These are phyloP conservation scores for Enteromius viviparus DNA, from an alignment of 2,797 vertebrate genomes.

Conservation along the genomic window DNA sequence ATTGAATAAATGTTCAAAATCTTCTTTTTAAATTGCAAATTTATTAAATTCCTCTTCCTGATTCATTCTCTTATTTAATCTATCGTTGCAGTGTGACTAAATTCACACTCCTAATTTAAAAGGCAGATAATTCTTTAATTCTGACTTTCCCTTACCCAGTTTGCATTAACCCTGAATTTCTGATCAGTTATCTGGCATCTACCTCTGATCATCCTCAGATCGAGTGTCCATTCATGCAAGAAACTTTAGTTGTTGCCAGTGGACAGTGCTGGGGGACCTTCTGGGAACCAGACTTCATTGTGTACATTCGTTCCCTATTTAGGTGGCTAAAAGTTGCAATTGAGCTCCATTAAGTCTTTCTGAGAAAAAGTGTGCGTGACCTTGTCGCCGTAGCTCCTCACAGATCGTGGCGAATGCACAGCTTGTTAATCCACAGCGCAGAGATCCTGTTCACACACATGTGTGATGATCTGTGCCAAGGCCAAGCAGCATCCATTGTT, in stretches of 20 bases:
- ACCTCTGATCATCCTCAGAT: background rate
- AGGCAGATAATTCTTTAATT: background rate
- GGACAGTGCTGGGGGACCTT: conserved; percentile 60
- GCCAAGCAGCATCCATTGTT: conserved; percentile 23
- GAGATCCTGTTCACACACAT: conserved; percentile 20
- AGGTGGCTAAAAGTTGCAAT: conserved; percentile 62
- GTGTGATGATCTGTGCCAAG: conserved; percentile 23
- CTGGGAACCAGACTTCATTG: conserved; percentile 57
- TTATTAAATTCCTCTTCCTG: background rate
- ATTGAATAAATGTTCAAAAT: background rate
- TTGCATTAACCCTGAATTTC: background rate
- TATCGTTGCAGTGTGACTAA: background rate
- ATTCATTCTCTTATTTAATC: background rate
- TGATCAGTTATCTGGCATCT: background rate
- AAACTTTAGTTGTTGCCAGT: conserved; percentile 6
- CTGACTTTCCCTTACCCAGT: background rate
- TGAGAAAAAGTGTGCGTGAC: conserved; percentile 52
- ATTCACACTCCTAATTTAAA: background rate
- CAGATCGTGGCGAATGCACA: conserved; percentile 6
- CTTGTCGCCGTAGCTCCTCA: conserved; percentile 4
- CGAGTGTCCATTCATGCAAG: background rate
- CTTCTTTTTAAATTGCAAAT: background rate
- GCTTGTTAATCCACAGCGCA: conserved; percentile 44
- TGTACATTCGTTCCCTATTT: conserved; percentile 59
- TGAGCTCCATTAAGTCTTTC: conserved; percentile 60